Evolutionary conservation across 1,140 invertebrate species (phyloP), one percentile per base, ranked within the genome.

Genomic region (Ectropis grisescens): DNA sequence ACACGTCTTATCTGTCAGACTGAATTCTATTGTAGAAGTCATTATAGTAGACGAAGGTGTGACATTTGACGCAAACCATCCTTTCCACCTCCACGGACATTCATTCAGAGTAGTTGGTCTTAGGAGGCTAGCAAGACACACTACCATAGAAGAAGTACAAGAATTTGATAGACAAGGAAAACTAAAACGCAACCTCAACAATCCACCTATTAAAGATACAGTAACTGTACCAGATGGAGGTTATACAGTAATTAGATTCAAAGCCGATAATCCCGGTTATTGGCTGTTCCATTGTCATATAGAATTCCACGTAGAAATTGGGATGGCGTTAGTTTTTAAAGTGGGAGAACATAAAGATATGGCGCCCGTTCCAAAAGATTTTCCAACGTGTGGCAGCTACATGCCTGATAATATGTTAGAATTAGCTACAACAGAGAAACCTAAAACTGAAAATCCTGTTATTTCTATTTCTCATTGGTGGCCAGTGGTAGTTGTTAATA

Each of bases 231-330:
- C 95, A 0, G 93, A 96, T 68, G 94, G 94, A n/a, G 95, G 95
- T 4, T 97, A 94, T 47, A 92, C 90, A 8, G 87, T 92, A 32
- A 82, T 90, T 2, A 78, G 90, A 33, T 91, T 91, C 49, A 82
- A 88, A 46, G 90, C 90, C 4, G 80, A 87, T 35, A 92, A 92
- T 81, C 90, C 90, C 38, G 93, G 93, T 16, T 93, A 93, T 54
- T 96, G 94, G 94, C 76, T 96, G 6, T 91, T 96, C 66, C 94
- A 97, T 58, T 97, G 94, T 59, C 94, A 97, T 65, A 91, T 96
- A 29, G 92, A 95, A 50, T 96, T 94, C 59, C 94, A 97, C 58
- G 88, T 91, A 0, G 93, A 95, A 79, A 85, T 95, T 9, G 94
- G 94, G 9, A 97, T 96, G 94, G 90, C 91, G 0, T 51, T 96